Percentiles rank a stretch among this genome's conserved stretches.
phyloP scores from a whole-genome alignment of 2,888 invertebrate genomes.

The Conops quadrifasciatus region DNA sequence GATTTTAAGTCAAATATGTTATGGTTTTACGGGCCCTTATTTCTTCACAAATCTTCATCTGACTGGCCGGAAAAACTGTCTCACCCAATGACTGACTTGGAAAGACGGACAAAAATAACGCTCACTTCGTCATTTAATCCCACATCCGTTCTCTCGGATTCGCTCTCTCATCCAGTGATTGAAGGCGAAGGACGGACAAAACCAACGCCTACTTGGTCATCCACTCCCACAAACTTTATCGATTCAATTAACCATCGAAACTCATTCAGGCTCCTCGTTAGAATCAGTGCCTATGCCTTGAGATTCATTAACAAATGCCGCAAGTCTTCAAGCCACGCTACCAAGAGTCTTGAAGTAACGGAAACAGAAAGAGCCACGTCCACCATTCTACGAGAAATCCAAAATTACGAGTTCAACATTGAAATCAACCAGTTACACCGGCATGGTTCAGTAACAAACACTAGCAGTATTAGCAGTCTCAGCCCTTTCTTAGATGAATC shows the following conservation, averaged over 20 bases:
- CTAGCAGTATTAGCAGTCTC: not conserved
- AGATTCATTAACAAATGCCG: not conserved
- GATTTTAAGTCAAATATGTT: conserved; percentile 2
- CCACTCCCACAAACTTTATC: not conserved
- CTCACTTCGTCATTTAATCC: not conserved
- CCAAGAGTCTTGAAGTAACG: not conserved
- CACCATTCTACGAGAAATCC: not conserved
- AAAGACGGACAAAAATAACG: not conserved
- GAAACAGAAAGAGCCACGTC: not conserved
- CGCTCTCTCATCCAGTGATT: no score
- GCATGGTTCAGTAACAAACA: not conserved
- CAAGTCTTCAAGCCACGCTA: not conserved
- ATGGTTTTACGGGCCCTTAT: conserved; percentile 3
- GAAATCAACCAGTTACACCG: conserved; percentile 1
- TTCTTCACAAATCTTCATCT: not conserved
- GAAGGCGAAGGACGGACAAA: no score
- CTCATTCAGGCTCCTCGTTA: not conserved
- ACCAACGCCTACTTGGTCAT: no score
- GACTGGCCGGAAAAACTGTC: not conserved
- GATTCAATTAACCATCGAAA: not conserved
- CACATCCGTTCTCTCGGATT: no score
- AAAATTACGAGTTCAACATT: not conserved
- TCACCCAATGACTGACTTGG: not conserved
- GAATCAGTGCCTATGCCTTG: not conserved
- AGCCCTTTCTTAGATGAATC: not conserved